A percentile compares a stretch with the other conserved stretches of the same genome.
Evolutionary conservation across 1,140 invertebrate species (phyloP).

Genomic region (Maniola jurtina): DNA sequence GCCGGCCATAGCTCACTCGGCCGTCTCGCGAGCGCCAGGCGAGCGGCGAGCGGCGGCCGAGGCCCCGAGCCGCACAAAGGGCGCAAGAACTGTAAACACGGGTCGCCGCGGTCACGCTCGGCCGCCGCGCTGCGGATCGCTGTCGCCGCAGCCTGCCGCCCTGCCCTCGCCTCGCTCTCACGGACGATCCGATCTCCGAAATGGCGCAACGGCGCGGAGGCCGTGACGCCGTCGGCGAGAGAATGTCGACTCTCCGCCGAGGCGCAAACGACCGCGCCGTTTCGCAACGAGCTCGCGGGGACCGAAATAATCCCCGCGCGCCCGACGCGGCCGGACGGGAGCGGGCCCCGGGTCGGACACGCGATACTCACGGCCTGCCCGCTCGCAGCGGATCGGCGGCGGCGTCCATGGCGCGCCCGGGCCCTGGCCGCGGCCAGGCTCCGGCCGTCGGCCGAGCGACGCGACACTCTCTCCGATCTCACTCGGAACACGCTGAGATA

Average conservation of each 20-base stretch:
- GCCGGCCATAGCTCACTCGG: constrained; percentile 63
- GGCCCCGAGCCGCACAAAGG: constrained; percentile 55
- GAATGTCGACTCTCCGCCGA: constrained; percentile 67
- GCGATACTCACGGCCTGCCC: constrained; percentile 74
- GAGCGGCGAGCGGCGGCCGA: constrained; percentile 45
- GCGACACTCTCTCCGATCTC: constrained; percentile 74
- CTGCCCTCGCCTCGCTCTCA: constrained; percentile 58
- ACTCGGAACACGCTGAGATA: constrained; percentile 71
- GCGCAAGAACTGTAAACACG: constrained; percentile 74
- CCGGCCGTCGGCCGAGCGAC: constrained; percentile 70
- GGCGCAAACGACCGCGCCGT: constrained; percentile 60
- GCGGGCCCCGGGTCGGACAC: constrained; percentile 33
- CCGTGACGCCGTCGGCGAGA: constrained; percentile 71
- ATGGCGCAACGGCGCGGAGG: constrained; percentile 74
- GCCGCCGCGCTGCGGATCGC: constrained; percentile 63
- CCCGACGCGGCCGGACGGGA: constrained; percentile 30
- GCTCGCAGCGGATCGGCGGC: constrained; percentile 70
- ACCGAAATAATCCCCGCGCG: constrained; percentile 68
- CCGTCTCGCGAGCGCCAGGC: constrained; percentile 48
- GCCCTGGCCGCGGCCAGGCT: constrained; percentile 71
- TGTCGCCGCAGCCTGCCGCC: constrained; percentile 56
- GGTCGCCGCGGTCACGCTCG: constrained; percentile 68
- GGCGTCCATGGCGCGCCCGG: constrained; percentile 74
- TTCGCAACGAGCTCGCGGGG: constrained; percentile 69
- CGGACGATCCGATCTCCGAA: constrained; percentile 68